These are phyloP conservation scores for Maniola hyperantus DNA, from an alignment of 2,888 invertebrate species.

Conservation along the genomic window DNA sequence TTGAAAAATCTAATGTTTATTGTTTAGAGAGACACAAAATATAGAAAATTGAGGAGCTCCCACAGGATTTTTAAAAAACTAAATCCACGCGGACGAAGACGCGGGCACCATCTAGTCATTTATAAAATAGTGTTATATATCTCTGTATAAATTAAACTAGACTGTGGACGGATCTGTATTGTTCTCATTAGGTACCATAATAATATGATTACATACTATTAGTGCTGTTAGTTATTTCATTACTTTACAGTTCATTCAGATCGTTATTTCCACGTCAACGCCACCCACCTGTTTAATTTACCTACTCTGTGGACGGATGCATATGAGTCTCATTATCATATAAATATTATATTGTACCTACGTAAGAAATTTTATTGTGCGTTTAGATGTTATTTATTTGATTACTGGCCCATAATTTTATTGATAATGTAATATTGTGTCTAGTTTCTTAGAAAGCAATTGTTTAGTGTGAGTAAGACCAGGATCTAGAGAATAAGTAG, in stretches of 20 bases:
- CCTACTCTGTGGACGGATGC: slow-evolving; percentile 2
- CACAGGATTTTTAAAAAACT: too few species aligned
- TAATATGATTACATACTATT: neutral
- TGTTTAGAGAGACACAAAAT: too few species aligned
- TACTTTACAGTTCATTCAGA: slow-evolving; percentile 8
- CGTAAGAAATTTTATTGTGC: slow-evolving; percentile 9
- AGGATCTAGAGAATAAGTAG: neutral
- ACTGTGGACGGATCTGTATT: neutral
- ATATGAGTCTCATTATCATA: slow-evolving; percentile 20
- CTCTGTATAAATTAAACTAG: neutral
- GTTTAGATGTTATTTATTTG: slow-evolving; percentile 8
- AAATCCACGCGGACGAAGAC: too few species aligned
- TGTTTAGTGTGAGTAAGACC: slow-evolving; percentile 8
- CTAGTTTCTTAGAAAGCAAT: slow-evolving; percentile 6
- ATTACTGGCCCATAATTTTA: slow-evolving; percentile 11
- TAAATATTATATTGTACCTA: slow-evolving; percentile 11
- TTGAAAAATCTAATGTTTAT: too few species aligned
- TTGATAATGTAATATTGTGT: neutral
- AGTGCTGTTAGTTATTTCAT: slow-evolving; percentile 3
- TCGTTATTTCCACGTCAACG: slow-evolving; percentile 5
- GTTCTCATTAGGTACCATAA: neutral
- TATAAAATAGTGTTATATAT: neutral
- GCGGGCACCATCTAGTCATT: too few species aligned
- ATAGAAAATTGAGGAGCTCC: too few species aligned
- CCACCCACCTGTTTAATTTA: slow-evolving; percentile 8